Conservation (phyloP, 1,140 invertebrate species). For the Micrasema minimum region DNA sequence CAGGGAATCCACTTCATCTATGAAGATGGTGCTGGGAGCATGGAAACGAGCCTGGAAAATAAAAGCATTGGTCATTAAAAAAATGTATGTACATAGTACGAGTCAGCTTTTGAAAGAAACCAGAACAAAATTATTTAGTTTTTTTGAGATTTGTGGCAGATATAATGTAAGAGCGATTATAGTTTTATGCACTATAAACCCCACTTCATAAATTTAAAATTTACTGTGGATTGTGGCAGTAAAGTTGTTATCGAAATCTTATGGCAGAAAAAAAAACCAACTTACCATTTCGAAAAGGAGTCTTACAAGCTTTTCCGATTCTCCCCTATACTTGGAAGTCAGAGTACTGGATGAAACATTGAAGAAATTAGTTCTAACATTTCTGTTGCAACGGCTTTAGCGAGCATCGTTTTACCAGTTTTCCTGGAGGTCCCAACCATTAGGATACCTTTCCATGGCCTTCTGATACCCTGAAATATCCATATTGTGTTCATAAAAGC, state of each 20-base stretch:
- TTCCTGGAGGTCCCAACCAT: slow-evolving; percentile 89
- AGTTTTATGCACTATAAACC: too few relatives aligned
- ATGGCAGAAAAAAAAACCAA: too few relatives aligned
- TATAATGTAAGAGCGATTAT: too few relatives aligned
- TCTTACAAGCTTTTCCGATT: slow-evolving; percentile 97
- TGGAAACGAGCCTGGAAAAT: slow-evolving; percentile 90
- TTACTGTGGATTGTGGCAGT: too few relatives aligned
- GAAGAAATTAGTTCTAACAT: slow-evolving; percentile 98
- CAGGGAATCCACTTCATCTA: slow-evolving; percentile 99
- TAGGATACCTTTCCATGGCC: slow-evolving; percentile 90
- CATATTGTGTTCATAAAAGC: too few relatives aligned
- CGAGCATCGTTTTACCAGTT: slow-evolving; percentile 99
- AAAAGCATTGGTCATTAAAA: too few relatives aligned
- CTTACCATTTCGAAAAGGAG: slow-evolving; percentile 99
- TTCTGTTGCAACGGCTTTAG: slow-evolving; percentile 99
- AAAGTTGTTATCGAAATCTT: too few relatives aligned
- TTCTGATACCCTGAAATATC: slow-evolving; percentile 76
- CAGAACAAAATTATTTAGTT: too few relatives aligned
- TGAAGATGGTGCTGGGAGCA: slow-evolving; percentile 99
- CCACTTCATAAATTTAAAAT: too few relatives aligned
- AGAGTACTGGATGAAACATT: slow-evolving; percentile 97
- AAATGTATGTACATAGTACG: too few relatives aligned
- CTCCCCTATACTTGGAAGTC: slow-evolving; percentile 97
- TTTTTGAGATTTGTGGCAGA: too few relatives aligned
- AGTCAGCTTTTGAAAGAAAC: too few relatives aligned